Base-by-base conservation (phyloP, 2,113 vertebrate species). In the Telmatochromis brichardi region DNA sequence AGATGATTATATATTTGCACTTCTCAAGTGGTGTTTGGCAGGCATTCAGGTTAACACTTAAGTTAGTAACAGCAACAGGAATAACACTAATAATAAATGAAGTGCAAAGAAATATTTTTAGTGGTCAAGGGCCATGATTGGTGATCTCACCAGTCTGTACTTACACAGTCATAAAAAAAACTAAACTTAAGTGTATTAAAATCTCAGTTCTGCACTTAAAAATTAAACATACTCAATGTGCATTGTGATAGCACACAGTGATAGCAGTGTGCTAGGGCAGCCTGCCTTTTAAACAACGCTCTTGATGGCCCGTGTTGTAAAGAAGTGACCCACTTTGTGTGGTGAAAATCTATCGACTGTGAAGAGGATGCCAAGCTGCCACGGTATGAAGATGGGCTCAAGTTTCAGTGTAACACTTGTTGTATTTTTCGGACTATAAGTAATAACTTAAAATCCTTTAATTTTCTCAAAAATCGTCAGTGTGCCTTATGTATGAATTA, bases 401-500 rank as follows among this genome's bases (percentile, higher is more conserved):
- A 42, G 65, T 71, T 23, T 71, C 65, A 71, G 7, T 42, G n/a
- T 14, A 42, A 42, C n/a, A 9, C 65, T 40, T 68, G 5, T 5
- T 15, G 13, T 55, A 23, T 55, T 55, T 26, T 55, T 55, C 4
- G 4, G 21, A 55, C 53, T 55, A 55, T 13, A 26, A 55, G 54
- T 54, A 54, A 54, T 54, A 54, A 55, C 4, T 55, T 55, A 55
- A 26, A 55, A 55, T 26, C 54, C 11, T 23, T 55, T 23, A 55
- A 55, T 55, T 55, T 55, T 55, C n/a, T 53, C 3, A 53, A 21
- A 53, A 53, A 21, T 21, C 0, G 1, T 21, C 51, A 21, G 51
- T 53, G 51, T 0, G 19, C 51, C 51, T 53, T 1, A n/a, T 53
- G 9, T 53, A 10, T 53, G 50, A 53, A 53, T 6, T 53, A 0